Percentiles rank a stretch among this genome's conserved stretches.
These are phyloP conservation scores for Caenorhabditis panamensis DNA, from an alignment of 2,888 invertebrate genomes.

Conservation along the genomic window DNA sequence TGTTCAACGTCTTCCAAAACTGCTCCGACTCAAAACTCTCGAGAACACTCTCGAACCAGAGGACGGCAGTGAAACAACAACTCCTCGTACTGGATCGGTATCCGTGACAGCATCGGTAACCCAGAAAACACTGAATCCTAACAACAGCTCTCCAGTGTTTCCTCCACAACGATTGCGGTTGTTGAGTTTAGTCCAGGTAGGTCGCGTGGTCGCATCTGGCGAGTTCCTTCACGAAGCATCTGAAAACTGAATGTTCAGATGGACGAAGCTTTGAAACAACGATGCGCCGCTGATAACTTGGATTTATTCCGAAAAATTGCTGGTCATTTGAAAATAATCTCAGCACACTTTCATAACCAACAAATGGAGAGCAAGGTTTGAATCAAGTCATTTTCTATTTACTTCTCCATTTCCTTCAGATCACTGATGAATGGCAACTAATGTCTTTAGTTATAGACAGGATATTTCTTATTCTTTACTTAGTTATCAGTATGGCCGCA, in stretches of 20 bases:
- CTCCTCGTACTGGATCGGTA: slow-evolving; percentile 57
- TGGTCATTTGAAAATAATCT: slow-evolving; percentile 70
- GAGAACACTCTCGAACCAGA: slow-evolving; percentile 45
- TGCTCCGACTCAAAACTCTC: slow-evolving; percentile 59
- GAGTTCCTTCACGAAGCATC: too few species aligned
- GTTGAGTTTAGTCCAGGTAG: slow-evolving; percentile 62
- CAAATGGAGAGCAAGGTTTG: slow-evolving; percentile 64
- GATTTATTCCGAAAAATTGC: slow-evolving; percentile 67
- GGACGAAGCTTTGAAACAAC: slow-evolving; percentile 66
- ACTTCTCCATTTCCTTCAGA: slow-evolving; percentile 46
- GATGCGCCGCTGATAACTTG: slow-evolving; percentile 66
- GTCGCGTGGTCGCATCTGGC: too few species aligned
- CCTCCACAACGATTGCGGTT: slow-evolving; percentile 60
- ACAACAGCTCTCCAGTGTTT: slow-evolving; percentile 61
- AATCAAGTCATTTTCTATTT: not conserved
- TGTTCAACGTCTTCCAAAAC: slow-evolving; percentile 66
- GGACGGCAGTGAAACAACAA: slow-evolving; percentile 51
- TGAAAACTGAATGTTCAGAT: slow-evolving; percentile 61
- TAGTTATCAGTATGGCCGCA: slow-evolving; percentile 64
- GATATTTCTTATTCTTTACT: slow-evolving; percentile 67
- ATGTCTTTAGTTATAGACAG: slow-evolving; percentile 72
- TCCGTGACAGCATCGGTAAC: slow-evolving; percentile 50
- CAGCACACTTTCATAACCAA: slow-evolving; percentile 70
- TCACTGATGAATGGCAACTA: slow-evolving; percentile 73
- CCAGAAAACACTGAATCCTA: slow-evolving; percentile 29